Percentiles rank a stretch among this genome's conserved stretches.
These are phyloP conservation scores for Lithosia quadra DNA, from an alignment of 2,888 invertebrate species.

Conservation along the genomic window DNA sequence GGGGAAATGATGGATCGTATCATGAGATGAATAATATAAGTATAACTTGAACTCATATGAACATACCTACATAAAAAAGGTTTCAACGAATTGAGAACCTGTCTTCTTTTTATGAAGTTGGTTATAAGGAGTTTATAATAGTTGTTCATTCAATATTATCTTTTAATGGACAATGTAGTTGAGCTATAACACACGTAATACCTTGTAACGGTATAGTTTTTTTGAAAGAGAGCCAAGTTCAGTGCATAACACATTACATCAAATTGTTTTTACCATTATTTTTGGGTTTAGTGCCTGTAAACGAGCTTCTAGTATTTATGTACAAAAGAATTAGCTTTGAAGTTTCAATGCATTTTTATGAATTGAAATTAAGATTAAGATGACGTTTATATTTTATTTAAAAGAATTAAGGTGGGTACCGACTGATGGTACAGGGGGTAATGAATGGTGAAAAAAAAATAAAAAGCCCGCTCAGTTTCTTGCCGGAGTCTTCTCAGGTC, in stretches of 20 bases:
- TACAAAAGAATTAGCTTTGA: not conserved
- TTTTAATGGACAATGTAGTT: conserved; percentile 43
- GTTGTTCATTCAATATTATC: conserved; percentile 41
- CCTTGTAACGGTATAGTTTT: conserved; percentile 47
- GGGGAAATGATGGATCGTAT: too few species aligned
- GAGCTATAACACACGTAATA: conserved; percentile 41
- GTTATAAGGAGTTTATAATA: conserved; percentile 34
- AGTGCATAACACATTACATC: conserved; percentile 31
- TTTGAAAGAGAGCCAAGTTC: conserved; percentile 49
- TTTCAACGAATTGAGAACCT: too few species aligned
- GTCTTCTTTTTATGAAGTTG: too few species aligned
- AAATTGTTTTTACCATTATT: conserved; percentile 43
- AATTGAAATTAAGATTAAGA: not conserved
- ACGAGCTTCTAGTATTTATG: conserved; percentile 3
- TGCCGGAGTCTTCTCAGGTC: too few species aligned
- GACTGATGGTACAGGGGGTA: too few species aligned
- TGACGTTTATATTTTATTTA: not conserved
- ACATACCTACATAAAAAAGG: too few species aligned
- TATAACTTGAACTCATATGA: conserved; percentile 34
- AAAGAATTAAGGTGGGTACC: not conserved
- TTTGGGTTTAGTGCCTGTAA: conserved; percentile 19
- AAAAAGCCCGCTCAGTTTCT: too few species aligned
- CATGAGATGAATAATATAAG: too few species aligned
- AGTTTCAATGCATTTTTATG: not conserved
- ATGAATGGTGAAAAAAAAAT: too few species aligned